Conservation (phyloP, 2,888 invertebrate genomes). For the Aricia artaxerxes region DNA sequence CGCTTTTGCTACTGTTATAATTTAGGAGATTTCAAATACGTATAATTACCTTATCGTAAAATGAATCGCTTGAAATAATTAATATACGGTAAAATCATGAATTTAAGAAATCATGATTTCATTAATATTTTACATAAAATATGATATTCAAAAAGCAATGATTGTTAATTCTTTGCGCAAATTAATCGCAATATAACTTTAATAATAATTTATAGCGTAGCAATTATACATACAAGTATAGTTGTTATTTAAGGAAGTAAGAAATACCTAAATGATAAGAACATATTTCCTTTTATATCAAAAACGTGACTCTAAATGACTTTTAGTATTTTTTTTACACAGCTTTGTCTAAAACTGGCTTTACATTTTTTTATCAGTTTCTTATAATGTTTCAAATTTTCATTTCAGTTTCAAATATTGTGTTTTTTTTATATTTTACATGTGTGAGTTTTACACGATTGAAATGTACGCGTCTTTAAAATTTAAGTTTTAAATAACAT, state of each 20-base stretch:
- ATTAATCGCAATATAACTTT: neutral
- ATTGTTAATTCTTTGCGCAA: neutral
- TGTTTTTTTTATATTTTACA: neutral
- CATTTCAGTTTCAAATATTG: neutral
- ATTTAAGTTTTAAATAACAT: too few species aligned
- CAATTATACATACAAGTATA: neutral
- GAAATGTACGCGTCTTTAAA: too few species aligned
- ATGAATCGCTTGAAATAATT: too few species aligned
- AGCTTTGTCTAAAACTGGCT: neutral
- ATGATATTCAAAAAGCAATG: neutral
- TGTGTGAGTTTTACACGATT: neutral
- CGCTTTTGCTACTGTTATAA: neutral
- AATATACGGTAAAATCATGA: neutral
- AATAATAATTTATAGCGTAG: neutral
- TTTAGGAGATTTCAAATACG: neutral
- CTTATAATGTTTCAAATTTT: neutral
- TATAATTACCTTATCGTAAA: neutral
- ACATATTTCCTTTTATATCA: neutral
- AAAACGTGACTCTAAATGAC: neutral
- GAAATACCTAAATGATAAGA: neutral
- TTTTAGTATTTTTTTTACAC: neutral
- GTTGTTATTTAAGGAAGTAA: conserved; percentile 3
- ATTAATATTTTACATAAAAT: neutral
- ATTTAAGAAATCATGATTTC: neutral
- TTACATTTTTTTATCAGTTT: neutral